Conservation (phyloP, 2,797 vertebrate species). For the Potorous gilbertii region DNA sequence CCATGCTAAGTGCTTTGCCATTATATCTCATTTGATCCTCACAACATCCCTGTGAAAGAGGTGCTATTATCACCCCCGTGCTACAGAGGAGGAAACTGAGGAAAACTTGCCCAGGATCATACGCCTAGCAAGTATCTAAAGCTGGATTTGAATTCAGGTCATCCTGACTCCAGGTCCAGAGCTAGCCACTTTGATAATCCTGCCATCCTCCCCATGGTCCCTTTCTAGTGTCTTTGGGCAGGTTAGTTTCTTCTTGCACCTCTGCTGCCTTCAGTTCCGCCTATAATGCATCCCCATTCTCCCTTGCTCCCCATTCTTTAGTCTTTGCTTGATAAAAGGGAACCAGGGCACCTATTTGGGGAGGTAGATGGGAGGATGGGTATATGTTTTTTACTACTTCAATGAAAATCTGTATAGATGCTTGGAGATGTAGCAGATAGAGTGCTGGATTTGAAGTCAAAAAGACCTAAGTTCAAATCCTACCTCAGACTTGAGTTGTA, state of each 20-base stretch:
- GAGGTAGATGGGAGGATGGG: not conserved
- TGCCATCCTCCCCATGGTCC: not conserved
- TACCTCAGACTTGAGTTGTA: not conserved
- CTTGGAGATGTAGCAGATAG: not conserved
- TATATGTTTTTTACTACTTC: not conserved
- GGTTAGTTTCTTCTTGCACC: not conserved
- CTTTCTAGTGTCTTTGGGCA: not conserved
- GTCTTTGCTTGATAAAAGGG: not conserved
- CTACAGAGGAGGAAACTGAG: not conserved
- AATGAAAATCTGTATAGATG: not conserved
- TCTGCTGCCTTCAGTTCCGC: not conserved
- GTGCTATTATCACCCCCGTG: not conserved
- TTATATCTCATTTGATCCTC: not conserved
- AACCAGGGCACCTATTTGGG: not conserved
- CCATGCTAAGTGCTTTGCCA: no score
- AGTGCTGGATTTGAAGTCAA: not conserved
- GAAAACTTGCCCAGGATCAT: not conserved
- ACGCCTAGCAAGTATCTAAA: not conserved
- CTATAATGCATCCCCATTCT: not conserved
- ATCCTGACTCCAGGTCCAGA: not conserved
- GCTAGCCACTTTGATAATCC: not conserved
- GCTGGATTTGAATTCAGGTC: not conserved
- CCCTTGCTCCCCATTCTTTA: not conserved
- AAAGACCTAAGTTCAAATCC: not conserved
- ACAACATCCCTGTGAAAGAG: not conserved